Percentiles rank a stretch among this genome's conserved stretches.
phyloP scores from a whole-genome alignment of 1,140 invertebrate genomes.

The Monochamus saltuarius region DNA sequence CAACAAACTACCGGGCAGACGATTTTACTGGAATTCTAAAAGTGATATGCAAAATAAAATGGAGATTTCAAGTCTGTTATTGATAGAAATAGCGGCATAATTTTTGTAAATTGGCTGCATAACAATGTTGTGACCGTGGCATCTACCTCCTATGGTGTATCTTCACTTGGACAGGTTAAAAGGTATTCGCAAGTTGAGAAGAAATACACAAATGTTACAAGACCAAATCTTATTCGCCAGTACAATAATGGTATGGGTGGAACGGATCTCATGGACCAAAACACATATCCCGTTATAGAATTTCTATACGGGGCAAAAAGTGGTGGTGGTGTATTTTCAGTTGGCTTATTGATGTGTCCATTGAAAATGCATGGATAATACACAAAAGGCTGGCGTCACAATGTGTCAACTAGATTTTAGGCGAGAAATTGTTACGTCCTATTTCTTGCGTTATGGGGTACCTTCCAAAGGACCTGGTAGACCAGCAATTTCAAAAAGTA shows the following conservation, averaged over 20 bases:
- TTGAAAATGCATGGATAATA: slow-evolving; percentile 39
- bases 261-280: slow-evolving; percentile 48
- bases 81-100: slow-evolving; percentile 1
- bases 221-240: slow-evolving; percentile 42
- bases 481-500: slow-evolving; percentile 3
- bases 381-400: background rate
- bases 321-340: slow-evolving; percentile 32
- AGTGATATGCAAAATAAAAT: background rate
- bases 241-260: slow-evolving; percentile 48
- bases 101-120: background rate
- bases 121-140: slow-evolving; percentile 14
- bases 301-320: slow-evolving; percentile 48
- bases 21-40: background rate
- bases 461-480: background rate
- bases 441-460: background rate
- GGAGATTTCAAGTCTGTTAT: background rate
- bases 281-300: slow-evolving; percentile 47
- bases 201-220: slow-evolving; percentile 4
- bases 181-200: slow-evolving; percentile 9
- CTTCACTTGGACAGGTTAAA: background rate
- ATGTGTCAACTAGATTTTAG: slow-evolving; percentile 12
- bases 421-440: slow-evolving; percentile 6
- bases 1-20: too few relatives aligned
- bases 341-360: slow-evolving; percentile 39
- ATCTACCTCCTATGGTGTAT: slow-evolving; percentile 4